Conservation (phyloP, 2,888 invertebrate species). For the Resseliella maxima region DNA sequence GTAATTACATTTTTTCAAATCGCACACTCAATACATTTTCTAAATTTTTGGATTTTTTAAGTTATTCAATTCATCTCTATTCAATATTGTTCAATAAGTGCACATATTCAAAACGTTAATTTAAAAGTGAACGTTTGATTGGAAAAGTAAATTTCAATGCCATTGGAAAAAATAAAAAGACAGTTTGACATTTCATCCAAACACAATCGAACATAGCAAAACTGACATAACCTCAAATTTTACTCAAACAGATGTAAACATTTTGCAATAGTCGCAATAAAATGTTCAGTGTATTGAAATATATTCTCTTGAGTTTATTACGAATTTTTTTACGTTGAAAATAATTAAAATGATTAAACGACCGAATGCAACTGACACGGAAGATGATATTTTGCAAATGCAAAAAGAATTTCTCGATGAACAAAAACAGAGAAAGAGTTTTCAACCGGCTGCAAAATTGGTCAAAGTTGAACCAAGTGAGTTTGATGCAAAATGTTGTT, state of each 20-base stretch:
- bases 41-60: too few species aligned
- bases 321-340: background rate
- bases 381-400: slow-evolving; percentile 79
- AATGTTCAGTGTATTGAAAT: background rate
- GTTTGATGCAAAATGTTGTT: slow-evolving; percentile 9
- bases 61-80: too few species aligned
- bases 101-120: background rate
- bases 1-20: too few species aligned
- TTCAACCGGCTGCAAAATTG: slow-evolving; percentile 74
- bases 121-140: background rate
- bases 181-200: background rate
- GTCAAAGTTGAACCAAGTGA: slow-evolving; percentile 65
- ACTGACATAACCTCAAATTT: background rate
- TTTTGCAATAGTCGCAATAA: background rate
- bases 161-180: background rate
- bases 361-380: slow-evolving; percentile 77
- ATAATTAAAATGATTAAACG: slow-evolving; percentile 71
- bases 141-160: background rate
- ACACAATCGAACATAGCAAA: background rate
- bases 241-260: background rate
- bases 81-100: background rate
- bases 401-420: slow-evolving; percentile 77
- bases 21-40: too few species aligned
- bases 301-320: background rate
- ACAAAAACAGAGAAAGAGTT: slow-evolving; percentile 69